Conservation (phyloP, 2,797 vertebrate genomes). For the Karalla daura region DNA sequence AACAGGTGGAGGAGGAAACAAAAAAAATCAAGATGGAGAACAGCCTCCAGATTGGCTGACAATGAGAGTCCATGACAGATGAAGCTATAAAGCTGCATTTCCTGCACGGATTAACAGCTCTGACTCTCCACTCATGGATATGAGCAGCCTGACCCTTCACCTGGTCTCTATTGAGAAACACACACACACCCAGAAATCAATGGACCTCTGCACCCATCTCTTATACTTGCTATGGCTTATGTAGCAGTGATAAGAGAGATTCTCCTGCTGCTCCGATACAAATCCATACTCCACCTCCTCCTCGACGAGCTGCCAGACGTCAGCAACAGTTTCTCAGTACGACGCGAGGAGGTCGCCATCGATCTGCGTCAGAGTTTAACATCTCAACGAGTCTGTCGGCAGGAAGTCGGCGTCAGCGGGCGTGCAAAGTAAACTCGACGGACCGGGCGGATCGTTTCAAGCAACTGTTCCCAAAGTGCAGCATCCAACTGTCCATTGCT, state of each 20-base stretch:
- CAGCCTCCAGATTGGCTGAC: too few species aligned
- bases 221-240: conserved; percentile 50
- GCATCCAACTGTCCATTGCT: too few species aligned
- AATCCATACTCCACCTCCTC: conserved; percentile 61
- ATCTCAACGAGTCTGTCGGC: conserved; percentile 49
- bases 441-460: conserved; percentile 14
- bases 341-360: conserved; percentile 37
- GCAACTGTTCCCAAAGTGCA: too few species aligned
- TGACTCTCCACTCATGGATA: conserved; percentile 10
- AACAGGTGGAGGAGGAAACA: too few species aligned
- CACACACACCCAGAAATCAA: conserved; percentile 40
- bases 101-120: too few species aligned
- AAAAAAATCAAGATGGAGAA: too few species aligned
- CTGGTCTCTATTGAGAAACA: conserved; percentile 16
- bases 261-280: conserved; percentile 36
- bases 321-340: conserved; percentile 40
- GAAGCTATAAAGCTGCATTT: too few species aligned
- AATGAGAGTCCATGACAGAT: too few species aligned
- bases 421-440: conserved; percentile 11
- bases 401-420: conserved; percentile 13
- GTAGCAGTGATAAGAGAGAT: conserved; percentile 44
- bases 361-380: conserved; percentile 51
- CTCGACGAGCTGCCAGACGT: conserved; percentile 56
- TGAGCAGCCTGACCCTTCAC: not conserved
- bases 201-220: conserved; percentile 28